These are phyloP conservation scores for Pterophyllum scalare DNA, from an alignment of 2,113 vertebrate genomes.

Conservation along the genomic window DNA sequence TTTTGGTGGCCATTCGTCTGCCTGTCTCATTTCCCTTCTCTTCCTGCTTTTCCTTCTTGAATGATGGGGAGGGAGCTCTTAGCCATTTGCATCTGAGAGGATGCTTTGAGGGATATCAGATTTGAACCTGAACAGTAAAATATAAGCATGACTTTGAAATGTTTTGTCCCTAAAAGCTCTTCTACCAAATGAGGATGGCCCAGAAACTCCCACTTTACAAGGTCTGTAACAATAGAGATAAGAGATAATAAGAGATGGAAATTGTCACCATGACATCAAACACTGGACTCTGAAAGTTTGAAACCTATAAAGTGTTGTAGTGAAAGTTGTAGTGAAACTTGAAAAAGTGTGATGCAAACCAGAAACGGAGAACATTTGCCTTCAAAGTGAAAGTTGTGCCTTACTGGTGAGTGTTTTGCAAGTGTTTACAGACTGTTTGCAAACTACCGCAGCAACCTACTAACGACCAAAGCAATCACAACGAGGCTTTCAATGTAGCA, in stretches of 20 bases:
- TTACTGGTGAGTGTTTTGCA: not conserved
- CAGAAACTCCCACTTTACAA: not conserved
- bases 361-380: not conserved
- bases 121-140: not conserved
- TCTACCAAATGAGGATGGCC: not conserved
- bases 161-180: not conserved
- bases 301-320: not conserved
- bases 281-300: not conserved
- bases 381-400: not conserved
- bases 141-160: not conserved
- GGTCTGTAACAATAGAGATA: not conserved
- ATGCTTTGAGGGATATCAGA: not conserved
- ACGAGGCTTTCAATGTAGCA: not conserved
- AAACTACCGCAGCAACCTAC: not conserved
- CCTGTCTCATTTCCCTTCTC: constrained; percentile 26
- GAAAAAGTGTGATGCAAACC: too few species aligned
- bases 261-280: not conserved
- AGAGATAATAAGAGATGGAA: not conserved
- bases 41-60: constrained; percentile 12
- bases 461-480: fast-evolving
- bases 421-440: not conserved
- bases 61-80: not conserved
- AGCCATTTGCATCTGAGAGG: not conserved
- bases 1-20: constrained; percentile 35
- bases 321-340: too few species aligned